Base-by-base conservation (phyloP, 2,113 vertebrate genomes). In the Steatornis caripensis region DNA sequence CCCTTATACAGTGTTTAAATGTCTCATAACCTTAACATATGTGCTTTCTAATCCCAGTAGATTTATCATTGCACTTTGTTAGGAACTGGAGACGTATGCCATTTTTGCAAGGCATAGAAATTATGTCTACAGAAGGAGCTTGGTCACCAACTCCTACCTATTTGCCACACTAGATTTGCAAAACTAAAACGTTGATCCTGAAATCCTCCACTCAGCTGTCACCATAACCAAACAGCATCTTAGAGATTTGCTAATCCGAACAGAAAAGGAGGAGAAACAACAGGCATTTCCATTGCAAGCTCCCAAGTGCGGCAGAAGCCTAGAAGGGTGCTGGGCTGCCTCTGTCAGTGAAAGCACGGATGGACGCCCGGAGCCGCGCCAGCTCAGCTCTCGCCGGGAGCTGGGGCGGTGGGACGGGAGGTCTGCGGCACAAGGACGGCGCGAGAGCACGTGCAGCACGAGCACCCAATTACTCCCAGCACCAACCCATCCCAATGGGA, bases 271-370 rank as follows among this genome's bases (percentile, higher is more conserved):
- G 55, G 45, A 23, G 32, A 15, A 54, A 14, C 23, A 24, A 12
- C 18, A 4, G 26, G 29, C 41, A 1, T 9, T 43, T 23, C 37
- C 65, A 24, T 7, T 6, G 27, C n/a, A 16, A 48, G 71, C n/a
- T 24, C 30, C 46, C 24, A 24, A 26, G 46, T 0, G 23, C 6
- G n/a, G 71, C 39, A 21, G n/a, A 16, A 34, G 19, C 10, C 53
- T 34, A 2, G 45, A 18, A 60, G 39, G 37, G 17, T 11, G 37
- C 54, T 24, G 48, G 39, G 45, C 29, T 23, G 18, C 20, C 45
- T 2, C 53, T 0, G 2, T 5, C 1, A 20, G 29, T 1, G n/a
- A 3, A 4, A 19, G 53, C 29, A 9, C 0, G 2, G 1, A 7
- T 4, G n/a, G 27, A 2, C 24, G 34, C 34, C 45, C 23, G 6